Base-by-base conservation (phyloP, 2,113 vertebrate species). In the Eptesicus fuscus region DNA sequence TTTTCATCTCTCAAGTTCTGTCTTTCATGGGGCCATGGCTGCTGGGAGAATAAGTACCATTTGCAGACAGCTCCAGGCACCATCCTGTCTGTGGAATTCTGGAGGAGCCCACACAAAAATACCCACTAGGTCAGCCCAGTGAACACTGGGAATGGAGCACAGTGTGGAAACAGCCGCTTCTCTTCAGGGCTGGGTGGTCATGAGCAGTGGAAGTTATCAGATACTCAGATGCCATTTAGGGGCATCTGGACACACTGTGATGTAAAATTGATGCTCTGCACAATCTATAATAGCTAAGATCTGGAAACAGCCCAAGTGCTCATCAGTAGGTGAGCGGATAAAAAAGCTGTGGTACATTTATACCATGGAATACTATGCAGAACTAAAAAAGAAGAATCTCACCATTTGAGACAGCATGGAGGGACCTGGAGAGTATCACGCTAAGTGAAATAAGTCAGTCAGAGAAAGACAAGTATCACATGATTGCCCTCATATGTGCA, bases 1-100 rank as follows among this genome's bases (percentile, higher is more conserved):
- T 61, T 95, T 94, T 84, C 47, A 49, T 87, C 92, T 91, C 79
- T 51, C 79, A n/a, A 44, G 42, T 44, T 73, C 25, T 96, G 91
- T 2, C 78, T 95, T 97, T 96, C 91, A 49, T 28, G 56, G 0
- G 0, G 88, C 79, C n/a, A 30, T 47, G 35, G 8, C 67, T 79
- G 86, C 67, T 78, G 67, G 1, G 1, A 85, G 47, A 94, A 14
- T 88, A 93, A 85, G 93, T 85, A 82, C 70, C 79, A 85, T 92
- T 56, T 67, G 13, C 47, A 51, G 79, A 14, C 37, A n/a, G 4
- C 47, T 5, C 28, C 47, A 30, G 35, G 37, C 1, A 7, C 20
- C 59, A 14, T 4, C 22, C 11, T 32, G 59, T 61, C 59, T 61
- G 0, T 2, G 23, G 18, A 67, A 40, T 28, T 23, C 16, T 32